These are phyloP conservation scores for Pseudomyrmex pallidus DNA, from an alignment of 1,140 invertebrate species.

Conservation along the genomic window DNA sequence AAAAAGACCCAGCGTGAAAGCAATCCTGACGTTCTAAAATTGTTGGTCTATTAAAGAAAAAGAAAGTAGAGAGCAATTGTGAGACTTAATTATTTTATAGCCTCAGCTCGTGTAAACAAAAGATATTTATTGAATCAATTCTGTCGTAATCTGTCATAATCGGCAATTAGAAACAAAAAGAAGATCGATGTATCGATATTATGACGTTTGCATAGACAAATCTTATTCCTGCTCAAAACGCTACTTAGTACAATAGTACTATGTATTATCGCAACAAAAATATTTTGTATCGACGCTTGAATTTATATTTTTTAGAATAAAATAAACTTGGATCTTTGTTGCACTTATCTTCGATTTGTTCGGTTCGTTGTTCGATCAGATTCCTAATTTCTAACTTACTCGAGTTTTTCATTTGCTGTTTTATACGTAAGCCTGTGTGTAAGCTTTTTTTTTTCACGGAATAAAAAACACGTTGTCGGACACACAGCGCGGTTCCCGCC, in stretches of 20 bases:
- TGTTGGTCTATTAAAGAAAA: neutral
- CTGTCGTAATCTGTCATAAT: no score
- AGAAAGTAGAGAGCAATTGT: no score
- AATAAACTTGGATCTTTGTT: conserved; percentile 14
- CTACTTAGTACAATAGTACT: no score
- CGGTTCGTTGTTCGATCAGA: neutral
- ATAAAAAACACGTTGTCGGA: conserved; percentile 41
- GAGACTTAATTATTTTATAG: no score
- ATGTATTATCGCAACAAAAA: no score
- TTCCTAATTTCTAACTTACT: neutral
- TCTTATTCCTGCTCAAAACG: no score
- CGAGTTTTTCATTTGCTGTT: conserved; percentile 20
- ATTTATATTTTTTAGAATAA: neutral
- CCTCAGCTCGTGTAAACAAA: neutral
- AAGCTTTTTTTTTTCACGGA: conserved; percentile 6
- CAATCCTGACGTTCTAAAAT: neutral
- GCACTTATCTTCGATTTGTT: conserved; percentile 6
- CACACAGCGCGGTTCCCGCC: conserved; percentile 6
- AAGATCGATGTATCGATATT: no score
- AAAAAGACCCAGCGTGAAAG: neutral
- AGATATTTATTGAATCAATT: neutral
- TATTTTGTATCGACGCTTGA: no score
- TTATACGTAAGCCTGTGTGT: neutral
- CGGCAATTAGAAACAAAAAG: no score
- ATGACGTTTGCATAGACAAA: no score